These are phyloP conservation scores for Cataglyphis altisquamis DNA, from an alignment of 2,888 invertebrate genomes.

Conservation along the genomic window DNA sequence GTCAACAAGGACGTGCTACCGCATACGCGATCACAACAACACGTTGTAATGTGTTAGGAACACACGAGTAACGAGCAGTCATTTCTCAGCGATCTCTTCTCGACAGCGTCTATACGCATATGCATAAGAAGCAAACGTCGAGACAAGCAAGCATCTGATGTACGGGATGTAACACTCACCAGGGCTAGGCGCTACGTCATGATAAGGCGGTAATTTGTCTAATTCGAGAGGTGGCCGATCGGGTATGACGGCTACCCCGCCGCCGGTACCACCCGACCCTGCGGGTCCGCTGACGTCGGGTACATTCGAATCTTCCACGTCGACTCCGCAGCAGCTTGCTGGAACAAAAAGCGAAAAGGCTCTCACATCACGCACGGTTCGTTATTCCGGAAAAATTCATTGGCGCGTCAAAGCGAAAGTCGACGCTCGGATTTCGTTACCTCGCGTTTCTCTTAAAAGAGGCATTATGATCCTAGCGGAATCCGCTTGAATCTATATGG, in stretches of 20 bases:
- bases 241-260: slow-evolving; percentile 85
- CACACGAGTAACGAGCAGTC: slow-evolving; percentile 44
- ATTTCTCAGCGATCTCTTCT: slow-evolving; percentile 41
- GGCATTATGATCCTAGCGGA: not conserved
- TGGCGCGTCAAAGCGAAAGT: slow-evolving; percentile 65
- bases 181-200: slow-evolving; percentile 85
- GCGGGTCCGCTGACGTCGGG: slow-evolving; percentile 81
- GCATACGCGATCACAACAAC: slow-evolving; percentile 40
- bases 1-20: slow-evolving; percentile 23
- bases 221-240: slow-evolving; percentile 85
- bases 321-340: slow-evolving; percentile 84
- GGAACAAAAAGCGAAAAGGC: slow-evolving; percentile 68
- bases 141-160: slow-evolving; percentile 9
- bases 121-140: slow-evolving; percentile 30
- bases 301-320: slow-evolving; percentile 80
- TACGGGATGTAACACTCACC: slow-evolving; percentile 77
- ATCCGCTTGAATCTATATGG: slow-evolving; percentile 22
- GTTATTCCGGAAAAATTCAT: slow-evolving; percentile 67
- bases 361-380: slow-evolving; percentile 51
- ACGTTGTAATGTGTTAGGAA: slow-evolving; percentile 35
- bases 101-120: slow-evolving; percentile 31
- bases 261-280: slow-evolving; percentile 79
- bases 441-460: slow-evolving; percentile 31
- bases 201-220: slow-evolving; percentile 85
- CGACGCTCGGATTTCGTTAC: slow-evolving; percentile 69